These are phyloP conservation scores for Ailuropoda melanoleuca DNA, from an alignment of 2,113 vertebrate species.

Conservation along the genomic window DNA sequence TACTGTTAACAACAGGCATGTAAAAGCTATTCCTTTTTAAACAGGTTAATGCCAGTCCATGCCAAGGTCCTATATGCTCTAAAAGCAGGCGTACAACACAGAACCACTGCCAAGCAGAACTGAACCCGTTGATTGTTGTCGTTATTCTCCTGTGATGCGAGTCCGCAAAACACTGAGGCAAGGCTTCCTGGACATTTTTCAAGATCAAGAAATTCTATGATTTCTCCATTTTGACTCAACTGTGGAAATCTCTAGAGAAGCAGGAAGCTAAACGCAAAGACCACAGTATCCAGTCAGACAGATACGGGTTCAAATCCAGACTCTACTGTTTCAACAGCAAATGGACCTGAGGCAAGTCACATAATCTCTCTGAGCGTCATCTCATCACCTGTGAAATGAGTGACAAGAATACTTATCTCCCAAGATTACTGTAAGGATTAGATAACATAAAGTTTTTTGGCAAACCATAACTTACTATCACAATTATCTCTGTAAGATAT, in stretches of 20 bases:
- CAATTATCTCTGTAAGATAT: background rate
- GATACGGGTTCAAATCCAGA: background rate
- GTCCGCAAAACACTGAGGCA: background rate
- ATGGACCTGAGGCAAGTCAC: background rate
- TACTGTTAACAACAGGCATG: background rate
- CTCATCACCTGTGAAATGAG: background rate
- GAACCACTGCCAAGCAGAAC: background rate
- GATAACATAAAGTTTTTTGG: background rate
- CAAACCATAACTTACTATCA: background rate
- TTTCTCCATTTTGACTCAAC: background rate
- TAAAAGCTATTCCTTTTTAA: background rate
- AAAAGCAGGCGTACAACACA: background rate
- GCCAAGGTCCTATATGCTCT: background rate
- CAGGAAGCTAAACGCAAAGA: background rate
- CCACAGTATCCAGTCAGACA: background rate
- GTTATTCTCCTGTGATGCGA: background rate
- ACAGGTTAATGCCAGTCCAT: background rate
- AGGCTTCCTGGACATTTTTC: background rate
- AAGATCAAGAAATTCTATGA: background rate
- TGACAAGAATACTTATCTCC: background rate
- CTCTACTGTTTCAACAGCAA: background rate
- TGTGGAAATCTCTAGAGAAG: background rate
- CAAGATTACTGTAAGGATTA: background rate
- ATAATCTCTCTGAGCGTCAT: background rate
- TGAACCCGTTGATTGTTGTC: background rate